Evolutionary conservation across 2,888 invertebrate genomes (phyloP), one percentile per base, ranked within the genome.

Genomic region (Loripinus fragilis): DNA sequence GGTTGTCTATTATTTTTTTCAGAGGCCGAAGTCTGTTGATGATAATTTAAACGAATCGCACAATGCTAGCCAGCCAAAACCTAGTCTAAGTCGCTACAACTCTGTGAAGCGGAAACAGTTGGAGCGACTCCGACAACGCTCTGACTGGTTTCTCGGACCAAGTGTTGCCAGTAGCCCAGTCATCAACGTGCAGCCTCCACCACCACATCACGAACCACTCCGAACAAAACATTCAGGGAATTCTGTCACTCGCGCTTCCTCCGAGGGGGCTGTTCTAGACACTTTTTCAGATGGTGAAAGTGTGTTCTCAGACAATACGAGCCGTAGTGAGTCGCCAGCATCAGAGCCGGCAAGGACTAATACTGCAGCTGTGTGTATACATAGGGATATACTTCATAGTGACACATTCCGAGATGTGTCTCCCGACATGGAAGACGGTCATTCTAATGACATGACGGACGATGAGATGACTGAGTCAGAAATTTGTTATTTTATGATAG

Each of bases 121-220:
- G 86, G 97, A 97, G 93, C 96, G 99, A 90, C 98, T 99, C 97
- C 96, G 97, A 93, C 98, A 98, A 87, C 96, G 99, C 89, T 98
- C 98, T 80, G 98, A 99, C 95, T 99, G 99, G 99, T 99, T 98
- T 95, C 87, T 91, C 35, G 90, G 91, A 77, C 91, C 95, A 97
- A 80, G 86, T 74, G 76, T 78, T 20, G 75, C 81, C 38, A 79
- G 80, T 68, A 81, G 71, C 60, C 81, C 79, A 12, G 66, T 76
- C 65, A 83, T 83, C 33, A 83, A 78, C 71, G 78, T 78, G 42
- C 72, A 69, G 48, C 68, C 67, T 42, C 72, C 76, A 50, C 60
- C 71, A 38, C 38, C 69, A 72, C 73, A 76, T 64, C 83, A 81
- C 71, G 83, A 85, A 79, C 77, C 76, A 66, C 76, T 87, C 75